Conservation (phyloP, 37 sponge, comb jelly and placozoan genomes). For the Spongilla lacustris region DNA sequence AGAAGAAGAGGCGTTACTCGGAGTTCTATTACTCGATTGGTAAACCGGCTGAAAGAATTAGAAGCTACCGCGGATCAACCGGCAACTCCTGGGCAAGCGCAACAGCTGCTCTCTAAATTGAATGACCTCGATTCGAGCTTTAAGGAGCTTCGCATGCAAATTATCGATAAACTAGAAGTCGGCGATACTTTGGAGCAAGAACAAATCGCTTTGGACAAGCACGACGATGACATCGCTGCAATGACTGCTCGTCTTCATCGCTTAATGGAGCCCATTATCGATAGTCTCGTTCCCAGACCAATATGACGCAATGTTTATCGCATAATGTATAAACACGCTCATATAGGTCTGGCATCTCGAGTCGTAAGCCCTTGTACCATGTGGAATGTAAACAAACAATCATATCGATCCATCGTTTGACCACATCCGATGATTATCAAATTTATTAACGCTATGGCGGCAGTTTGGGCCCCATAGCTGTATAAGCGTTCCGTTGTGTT, state of each 20-base stretch:
- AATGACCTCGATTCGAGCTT: constrained; percentile 28
- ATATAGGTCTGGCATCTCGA: no score
- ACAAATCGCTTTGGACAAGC: constrained; percentile 26
- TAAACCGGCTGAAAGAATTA: constrained; percentile 14
- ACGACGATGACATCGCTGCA: constrained; percentile 29
- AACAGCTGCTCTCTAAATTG: constrained; percentile 27
- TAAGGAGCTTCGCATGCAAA: constrained; percentile 20
- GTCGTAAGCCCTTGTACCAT: no score
- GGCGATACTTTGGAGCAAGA: not conserved
- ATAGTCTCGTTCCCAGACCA: no score
- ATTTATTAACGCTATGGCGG: no score
- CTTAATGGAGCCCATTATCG: not conserved
- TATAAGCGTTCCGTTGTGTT: no score
- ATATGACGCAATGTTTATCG: no score
- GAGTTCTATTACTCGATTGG: constrained; percentile 2
- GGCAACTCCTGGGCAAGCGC: constrained; percentile 30
- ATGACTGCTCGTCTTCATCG: constrained; percentile 19
- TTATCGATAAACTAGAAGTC: constrained; percentile 40
- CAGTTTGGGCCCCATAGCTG: no score
- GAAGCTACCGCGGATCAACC: constrained; percentile 39
- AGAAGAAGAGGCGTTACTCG: not conserved
- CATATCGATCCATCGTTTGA: no score
- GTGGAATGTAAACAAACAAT: no score
- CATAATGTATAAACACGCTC: no score
- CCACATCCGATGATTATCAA: no score